These are phyloP conservation scores for Lampris megalopsis DNA, from an alignment of 2,113 vertebrate genomes.

Conservation along the genomic window DNA sequence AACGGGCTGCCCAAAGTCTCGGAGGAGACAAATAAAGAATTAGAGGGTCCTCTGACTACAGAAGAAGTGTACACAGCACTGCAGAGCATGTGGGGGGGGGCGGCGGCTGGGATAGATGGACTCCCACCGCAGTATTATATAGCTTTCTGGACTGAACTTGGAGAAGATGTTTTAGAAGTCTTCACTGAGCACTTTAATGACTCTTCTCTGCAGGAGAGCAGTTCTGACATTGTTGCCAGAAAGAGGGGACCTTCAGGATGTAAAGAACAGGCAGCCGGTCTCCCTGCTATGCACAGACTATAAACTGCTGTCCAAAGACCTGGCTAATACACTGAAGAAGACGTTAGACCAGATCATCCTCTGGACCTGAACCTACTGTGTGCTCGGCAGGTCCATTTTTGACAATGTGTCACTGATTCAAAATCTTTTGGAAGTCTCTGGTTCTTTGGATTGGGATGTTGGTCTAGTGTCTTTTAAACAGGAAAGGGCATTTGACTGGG, in stretches of 20 bases:
- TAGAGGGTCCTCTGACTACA: too few relatives aligned
- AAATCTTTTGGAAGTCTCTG: constrained; percentile 6
- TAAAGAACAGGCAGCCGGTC: constrained; percentile 5
- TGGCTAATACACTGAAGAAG: not conserved
- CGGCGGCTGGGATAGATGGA: constrained; percentile 7
- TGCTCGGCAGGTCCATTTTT: too few relatives aligned
- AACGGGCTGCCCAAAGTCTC: not conserved
- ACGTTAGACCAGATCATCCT: not conserved
- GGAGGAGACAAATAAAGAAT: not conserved
- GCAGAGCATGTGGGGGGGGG: too few relatives aligned
- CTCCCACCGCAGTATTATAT: not conserved
- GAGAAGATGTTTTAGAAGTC: not conserved
- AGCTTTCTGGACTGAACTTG: not conserved
- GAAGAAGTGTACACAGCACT: too few relatives aligned
- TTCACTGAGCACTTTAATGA: not conserved
- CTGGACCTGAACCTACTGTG: too few relatives aligned
- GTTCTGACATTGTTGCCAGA: constrained; percentile 5
- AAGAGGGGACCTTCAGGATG: constrained; percentile 15
- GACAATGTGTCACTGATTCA: not conserved
- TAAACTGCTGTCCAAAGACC: not conserved
- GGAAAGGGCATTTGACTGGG: constrained; percentile 5
- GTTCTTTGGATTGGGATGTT: not conserved
- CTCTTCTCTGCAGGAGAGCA: constrained; percentile 11
- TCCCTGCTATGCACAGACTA: constrained; percentile 1
- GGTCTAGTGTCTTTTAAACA: not conserved